phyloP scores from a whole-genome alignment of 2,797 vertebrate genomes.

The Pelodytes ibericus region DNA sequence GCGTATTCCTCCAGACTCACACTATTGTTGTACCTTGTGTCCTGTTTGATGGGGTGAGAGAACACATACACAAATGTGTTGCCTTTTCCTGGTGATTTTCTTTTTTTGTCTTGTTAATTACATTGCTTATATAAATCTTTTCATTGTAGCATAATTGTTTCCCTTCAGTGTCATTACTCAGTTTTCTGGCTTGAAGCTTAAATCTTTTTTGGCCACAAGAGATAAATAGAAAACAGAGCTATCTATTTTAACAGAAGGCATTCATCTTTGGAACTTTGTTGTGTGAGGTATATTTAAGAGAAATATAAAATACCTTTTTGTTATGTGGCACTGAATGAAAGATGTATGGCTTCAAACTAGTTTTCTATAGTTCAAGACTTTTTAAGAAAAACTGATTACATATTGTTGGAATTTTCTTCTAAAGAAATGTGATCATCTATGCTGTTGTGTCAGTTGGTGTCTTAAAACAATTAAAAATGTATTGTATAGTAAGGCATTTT shows the following conservation, averaged over 20 bases:
- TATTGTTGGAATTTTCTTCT: too few relatives aligned
- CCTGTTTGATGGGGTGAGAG: too few relatives aligned
- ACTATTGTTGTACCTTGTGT: too few relatives aligned
- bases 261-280: conserved; percentile 6
- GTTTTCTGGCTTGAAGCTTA: conserved; percentile 2
- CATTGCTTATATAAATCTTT: neutral
- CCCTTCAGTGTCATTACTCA: neutral
- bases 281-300: neutral
- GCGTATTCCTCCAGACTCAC: too few relatives aligned
- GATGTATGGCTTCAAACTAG: too few relatives aligned
- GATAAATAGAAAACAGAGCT: conserved; percentile 2
- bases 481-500: too few relatives aligned
- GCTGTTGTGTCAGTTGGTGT: too few relatives aligned
- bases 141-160: conserved; percentile 1
- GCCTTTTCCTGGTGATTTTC: neutral
- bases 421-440: too few relatives aligned
- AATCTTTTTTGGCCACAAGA: conserved; percentile 14
- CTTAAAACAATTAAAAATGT: too few relatives aligned
- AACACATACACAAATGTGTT: neutral
- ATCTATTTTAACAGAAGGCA: conserved; percentile 17
- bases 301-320: neutral
- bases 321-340: neutral
- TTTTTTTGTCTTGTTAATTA: neutral
- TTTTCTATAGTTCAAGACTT: too few relatives aligned
- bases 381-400: too few relatives aligned